These are phyloP conservation scores for Drosophila anomalata DNA, from an alignment of 2,888 invertebrate genomes.

Conservation along the genomic window DNA sequence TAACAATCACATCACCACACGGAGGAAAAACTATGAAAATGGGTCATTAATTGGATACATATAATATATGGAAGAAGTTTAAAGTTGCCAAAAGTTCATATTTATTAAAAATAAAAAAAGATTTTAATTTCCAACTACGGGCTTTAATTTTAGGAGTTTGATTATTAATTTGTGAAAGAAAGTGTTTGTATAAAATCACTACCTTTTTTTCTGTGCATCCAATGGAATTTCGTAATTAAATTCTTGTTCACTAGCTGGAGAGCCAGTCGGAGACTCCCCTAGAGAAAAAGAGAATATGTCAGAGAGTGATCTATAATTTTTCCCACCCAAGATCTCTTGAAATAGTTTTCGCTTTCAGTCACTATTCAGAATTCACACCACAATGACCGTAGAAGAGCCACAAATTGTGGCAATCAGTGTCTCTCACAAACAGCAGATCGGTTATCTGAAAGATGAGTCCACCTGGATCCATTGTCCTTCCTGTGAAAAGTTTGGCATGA, in stretches of 20 bases:
- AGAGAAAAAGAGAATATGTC: neutral
- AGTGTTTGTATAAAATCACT: no score
- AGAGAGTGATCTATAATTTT: conserved; percentile 14
- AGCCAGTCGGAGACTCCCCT: conserved; percentile 32
- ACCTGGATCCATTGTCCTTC: conserved; percentile 79
- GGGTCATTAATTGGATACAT: conserved; percentile 2
- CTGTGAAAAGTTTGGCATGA: conserved; percentile 74
- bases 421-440: conserved; percentile 64
- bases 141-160: neutral
- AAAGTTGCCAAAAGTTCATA: neutral
- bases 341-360: conserved; percentile 45
- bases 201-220: neutral
- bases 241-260: neutral
- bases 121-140: neutral
- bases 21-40: conserved; percentile 1
- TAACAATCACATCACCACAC: neutral
- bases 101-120: conserved; percentile 22
- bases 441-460: conserved; percentile 67
- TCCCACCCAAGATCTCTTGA: conserved; percentile 7
- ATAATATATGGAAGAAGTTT: neutral
- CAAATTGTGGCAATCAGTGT: conserved; percentile 57
- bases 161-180: neutral
- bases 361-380: conserved; percentile 31
- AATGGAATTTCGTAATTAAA: conserved; percentile 13
- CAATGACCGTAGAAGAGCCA: conserved; percentile 64